Evolutionary conservation across 2,113 vertebrate genomes (phyloP).

Genomic region (Tiliqua scincoides): DNA sequence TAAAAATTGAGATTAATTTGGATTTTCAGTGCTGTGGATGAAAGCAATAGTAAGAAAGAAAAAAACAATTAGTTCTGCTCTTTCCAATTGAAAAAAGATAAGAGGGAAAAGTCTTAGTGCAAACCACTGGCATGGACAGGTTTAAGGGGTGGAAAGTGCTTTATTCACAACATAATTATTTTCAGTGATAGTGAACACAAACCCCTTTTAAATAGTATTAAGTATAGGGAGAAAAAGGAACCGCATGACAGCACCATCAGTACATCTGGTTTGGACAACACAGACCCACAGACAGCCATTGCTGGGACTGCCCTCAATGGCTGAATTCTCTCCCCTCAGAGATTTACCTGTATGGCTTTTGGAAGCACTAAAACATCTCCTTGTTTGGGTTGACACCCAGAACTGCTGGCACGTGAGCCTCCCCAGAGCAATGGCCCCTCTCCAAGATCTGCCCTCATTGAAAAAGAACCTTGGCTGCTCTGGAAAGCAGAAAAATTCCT

Average conservation of each 20-base stretch:
- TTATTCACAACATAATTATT: background rate
- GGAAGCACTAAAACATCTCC: background rate
- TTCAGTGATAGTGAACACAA: background rate
- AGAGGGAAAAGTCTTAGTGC: background rate
- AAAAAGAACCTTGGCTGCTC: background rate
- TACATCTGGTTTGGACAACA: background rate
- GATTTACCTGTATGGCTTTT: background rate
- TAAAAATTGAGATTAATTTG: background rate
- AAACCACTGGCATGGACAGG: background rate
- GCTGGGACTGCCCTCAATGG: background rate
- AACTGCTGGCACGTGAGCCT: too few species aligned
- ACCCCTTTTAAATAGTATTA: background rate
- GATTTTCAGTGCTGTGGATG: background rate
- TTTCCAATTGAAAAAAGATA: background rate
- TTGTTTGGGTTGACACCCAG: background rate
- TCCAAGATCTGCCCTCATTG: background rate
- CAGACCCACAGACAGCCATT: background rate
- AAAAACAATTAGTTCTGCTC: background rate
- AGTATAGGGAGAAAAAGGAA: background rate
- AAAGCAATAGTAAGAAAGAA: background rate
- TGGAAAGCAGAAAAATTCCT: background rate
- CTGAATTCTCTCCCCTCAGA: too few species aligned
- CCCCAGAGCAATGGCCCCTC: too few species aligned
- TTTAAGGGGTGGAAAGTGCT: background rate
- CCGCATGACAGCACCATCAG: background rate